Percentiles rank a stretch among this genome's conserved stretches.
These are phyloP conservation scores for Eupelmus urozonus DNA, from an alignment of 2,888 invertebrate genomes.

Conservation along the genomic window DNA sequence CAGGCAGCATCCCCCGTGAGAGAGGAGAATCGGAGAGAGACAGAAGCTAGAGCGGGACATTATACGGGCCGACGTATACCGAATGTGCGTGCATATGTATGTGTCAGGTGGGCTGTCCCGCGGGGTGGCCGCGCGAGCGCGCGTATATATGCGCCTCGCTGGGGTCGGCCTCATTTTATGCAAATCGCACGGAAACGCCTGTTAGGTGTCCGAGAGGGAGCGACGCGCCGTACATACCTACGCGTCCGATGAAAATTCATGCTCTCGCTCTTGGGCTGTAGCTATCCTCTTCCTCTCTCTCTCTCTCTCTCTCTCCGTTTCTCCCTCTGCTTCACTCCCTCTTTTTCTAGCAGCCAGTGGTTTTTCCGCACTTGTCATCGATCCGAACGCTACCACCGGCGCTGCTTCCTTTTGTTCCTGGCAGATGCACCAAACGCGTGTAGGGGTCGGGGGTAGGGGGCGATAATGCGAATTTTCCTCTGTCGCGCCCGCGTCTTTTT, in stretches of 20 bases:
- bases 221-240: conserved; percentile 45
- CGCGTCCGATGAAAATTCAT: conserved; percentile 60
- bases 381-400: no score
- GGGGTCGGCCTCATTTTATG: conserved; percentile 70
- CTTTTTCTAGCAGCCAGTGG: background rate
- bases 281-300: background rate
- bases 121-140: background rate
- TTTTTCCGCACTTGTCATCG: background rate
- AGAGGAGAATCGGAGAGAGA: background rate
- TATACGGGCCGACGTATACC: conserved; percentile 54
- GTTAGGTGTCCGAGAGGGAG: conserved; percentile 64
- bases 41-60: conserved; percentile 45
- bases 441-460: background rate
- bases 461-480: conserved; percentile 20
- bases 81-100: conserved; percentile 59
- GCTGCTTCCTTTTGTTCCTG: conserved; percentile 8
- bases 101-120: conserved; percentile 41
- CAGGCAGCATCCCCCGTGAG: background rate
- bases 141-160: background rate
- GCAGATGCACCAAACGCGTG: conserved; percentile 4
- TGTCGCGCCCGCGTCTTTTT: background rate
- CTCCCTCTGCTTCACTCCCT: conserved; percentile 1
- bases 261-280: conserved; percentile 13
- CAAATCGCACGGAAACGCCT: conserved; percentile 71
- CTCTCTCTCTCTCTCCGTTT: conserved; percentile 18